Evolutionary conservation across 2,888 invertebrate species (phyloP), one percentile per base, ranked within the genome.

Genomic region (Agrenia bidenticulata): DNA sequence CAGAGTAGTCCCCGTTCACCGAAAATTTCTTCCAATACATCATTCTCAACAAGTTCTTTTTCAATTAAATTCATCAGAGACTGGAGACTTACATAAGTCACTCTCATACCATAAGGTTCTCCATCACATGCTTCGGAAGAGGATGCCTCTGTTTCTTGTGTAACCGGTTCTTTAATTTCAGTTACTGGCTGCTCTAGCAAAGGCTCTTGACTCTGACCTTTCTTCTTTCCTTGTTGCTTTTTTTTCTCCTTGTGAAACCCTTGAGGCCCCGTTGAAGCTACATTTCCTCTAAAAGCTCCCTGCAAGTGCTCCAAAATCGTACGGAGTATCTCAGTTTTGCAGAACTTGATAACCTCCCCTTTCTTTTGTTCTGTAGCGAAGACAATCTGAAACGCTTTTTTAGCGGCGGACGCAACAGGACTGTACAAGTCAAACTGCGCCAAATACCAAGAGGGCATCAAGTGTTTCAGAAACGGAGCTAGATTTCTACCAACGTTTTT

Each of bases 381-480:
- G 0, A 92, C 89, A 66, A 84, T 84, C 86, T 88, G 80, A 72
- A 92, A 90, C 2, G 89, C 85, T 72, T 82, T 81, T 39, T 80
- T 81, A 1, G 92, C 92, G 65, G 87, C 85, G 73, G 85, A 85
- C 5, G 91, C 88, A 19, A 92, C 92, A 11, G 93, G 92, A 42
- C 90, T 87, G 81, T 92, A 90, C 13, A 88, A 87, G 80, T 96
- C 95, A 82, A 88, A 88, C 78, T 88, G 89, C 59, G 91, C 88
- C 51, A 88, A 85, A 77, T 94, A 86, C 95, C 95, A 95, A 2
- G 88, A 84, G 1, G 92, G 92, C 78, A 82, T 86, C 67, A 95
- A 79, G 78, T 85, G 86, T 77, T 88, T 88, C 60, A 96, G 82
- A 78, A 87, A 87, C 1, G 90, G 90, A 0, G 93, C 94, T 67